phyloP scores from a whole-genome alignment of 2,888 invertebrate genomes.

The Pterostichus madidus region DNA sequence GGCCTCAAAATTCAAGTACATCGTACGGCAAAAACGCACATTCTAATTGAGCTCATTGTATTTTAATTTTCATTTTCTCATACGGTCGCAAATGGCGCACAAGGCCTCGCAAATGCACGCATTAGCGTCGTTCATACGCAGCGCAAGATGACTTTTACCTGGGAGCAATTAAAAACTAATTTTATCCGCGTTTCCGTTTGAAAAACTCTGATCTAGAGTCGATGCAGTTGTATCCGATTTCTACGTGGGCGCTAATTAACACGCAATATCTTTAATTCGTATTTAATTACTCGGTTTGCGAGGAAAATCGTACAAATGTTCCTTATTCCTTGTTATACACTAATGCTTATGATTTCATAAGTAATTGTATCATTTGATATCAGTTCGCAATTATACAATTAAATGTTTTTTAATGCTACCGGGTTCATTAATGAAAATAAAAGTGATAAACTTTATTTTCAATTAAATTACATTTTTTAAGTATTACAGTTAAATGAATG shows the following conservation, averaged over 20 bases:
- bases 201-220: slow-evolving; percentile 6
- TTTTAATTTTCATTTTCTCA: slow-evolving; percentile 40
- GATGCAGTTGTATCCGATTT: slow-evolving; percentile 10
- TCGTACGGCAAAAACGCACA: slow-evolving; percentile 7
- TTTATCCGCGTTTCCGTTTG: slow-evolving; percentile 28
- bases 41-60: slow-evolving; percentile 26
- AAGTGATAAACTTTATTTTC: not conserved
- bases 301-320: slow-evolving; percentile 17
- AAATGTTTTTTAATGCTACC: not conserved
- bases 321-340: slow-evolving; percentile 8
- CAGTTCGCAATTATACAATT: not conserved
- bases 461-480: too few species aligned
- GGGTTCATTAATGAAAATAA: not conserved
- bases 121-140: not conserved
- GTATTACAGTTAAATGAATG: too few species aligned
- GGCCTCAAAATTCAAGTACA: slow-evolving; percentile 15
- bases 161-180: slow-evolving; percentile 27
- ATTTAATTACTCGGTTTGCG: slow-evolving; percentile 4
- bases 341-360: slow-evolving; percentile 1
- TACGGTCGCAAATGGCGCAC: not conserved
- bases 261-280: slow-evolving; percentile 13
- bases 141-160: slow-evolving; percentile 10
- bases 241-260: slow-evolving; percentile 32
- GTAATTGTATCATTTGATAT: slow-evolving; percentile 28
- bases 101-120: slow-evolving; percentile 26